Evolutionary conservation across 2,888 invertebrate genomes (phyloP).

Genomic region (Gari tellinella): DNA sequence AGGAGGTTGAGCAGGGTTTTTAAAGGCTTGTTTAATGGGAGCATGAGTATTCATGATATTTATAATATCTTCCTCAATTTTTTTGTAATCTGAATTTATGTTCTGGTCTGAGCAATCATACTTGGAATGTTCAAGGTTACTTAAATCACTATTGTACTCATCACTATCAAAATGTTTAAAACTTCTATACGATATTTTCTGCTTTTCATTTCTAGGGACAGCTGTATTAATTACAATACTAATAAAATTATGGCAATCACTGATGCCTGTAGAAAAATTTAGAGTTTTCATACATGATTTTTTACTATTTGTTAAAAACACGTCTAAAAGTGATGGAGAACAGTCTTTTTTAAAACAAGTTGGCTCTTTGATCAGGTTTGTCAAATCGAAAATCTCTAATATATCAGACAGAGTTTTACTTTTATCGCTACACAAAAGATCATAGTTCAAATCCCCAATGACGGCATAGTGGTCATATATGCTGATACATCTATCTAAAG

Average conservation of each 20-base stretch:
- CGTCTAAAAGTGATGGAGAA: constrained; percentile 20
- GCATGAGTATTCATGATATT: no score
- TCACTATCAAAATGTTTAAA: constrained; percentile 21
- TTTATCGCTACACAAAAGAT: constrained; percentile 18
- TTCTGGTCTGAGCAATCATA: no score
- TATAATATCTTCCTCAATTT: no score
- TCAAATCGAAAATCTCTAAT: constrained; percentile 29
- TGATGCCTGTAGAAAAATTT: constrained; percentile 25
- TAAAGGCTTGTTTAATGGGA: no score
- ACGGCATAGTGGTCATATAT: constrained; percentile 20
- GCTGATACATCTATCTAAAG: constrained; percentile 25
- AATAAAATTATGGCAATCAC: constrained; percentile 35
- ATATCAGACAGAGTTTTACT: constrained; percentile 14
- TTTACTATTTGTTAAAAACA: constrained; percentile 17
- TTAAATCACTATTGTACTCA: not conserved
- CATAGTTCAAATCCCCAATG: constrained; percentile 38
- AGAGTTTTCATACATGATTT: constrained; percentile 16
- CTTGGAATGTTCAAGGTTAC: no score
- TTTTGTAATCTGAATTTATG: no score
- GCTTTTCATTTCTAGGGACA: constrained; percentile 12
- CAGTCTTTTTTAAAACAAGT: constrained; percentile 29
- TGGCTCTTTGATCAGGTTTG: constrained; percentile 20
- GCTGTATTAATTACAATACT: constrained; percentile 17
- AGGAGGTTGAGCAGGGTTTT: no score
- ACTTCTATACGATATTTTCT: constrained; percentile 16